Percentiles rank a stretch among this genome's conserved stretches.
Conservation (phyloP, 2,888 invertebrate species). For the Pandemis corylana region DNA sequence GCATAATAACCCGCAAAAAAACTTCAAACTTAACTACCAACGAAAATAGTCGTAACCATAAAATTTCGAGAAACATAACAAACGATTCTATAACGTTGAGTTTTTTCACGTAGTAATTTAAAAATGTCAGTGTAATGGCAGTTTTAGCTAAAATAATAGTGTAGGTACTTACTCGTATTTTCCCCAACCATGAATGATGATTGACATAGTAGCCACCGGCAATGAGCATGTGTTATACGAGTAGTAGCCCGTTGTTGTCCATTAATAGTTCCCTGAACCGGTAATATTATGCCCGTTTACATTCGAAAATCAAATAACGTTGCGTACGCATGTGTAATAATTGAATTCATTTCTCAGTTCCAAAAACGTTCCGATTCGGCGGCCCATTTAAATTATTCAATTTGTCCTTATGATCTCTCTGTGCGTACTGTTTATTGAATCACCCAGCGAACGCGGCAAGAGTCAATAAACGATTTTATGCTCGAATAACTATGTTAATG, state of each 20-base stretch:
- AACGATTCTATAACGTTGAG: too few species aligned
- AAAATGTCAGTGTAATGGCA: too few species aligned
- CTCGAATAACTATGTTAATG: conserved; percentile 77
- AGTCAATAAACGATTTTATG: conserved; percentile 75
- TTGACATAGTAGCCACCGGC: background rate
- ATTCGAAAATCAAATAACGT: conserved; percentile 12
- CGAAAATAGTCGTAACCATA: too few species aligned
- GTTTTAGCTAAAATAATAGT: too few species aligned
- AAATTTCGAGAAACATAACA: too few species aligned
- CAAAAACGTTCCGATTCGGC: conserved; percentile 28
- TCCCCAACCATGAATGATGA: too few species aligned
- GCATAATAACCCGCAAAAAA: too few species aligned
- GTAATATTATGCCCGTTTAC: background rate
- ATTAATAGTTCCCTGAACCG: background rate
- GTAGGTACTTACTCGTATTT: too few species aligned
- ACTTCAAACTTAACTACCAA: too few species aligned
- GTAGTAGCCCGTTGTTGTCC: background rate
- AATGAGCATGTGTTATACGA: conserved; percentile 1
- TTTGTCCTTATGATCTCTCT: conserved; percentile 39
- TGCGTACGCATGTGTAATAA: conserved; percentile 10
- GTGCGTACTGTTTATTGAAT: conserved; percentile 50
- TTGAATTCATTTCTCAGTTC: conserved; percentile 11
- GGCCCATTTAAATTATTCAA: conserved; percentile 38
- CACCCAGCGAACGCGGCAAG: conserved; percentile 55
- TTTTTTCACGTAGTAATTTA: too few species aligned